Evolutionary conservation across 2,797 vertebrate species (phyloP), one percentile per base, ranked within the genome.

Genomic region (Tapirus indicus): DNA sequence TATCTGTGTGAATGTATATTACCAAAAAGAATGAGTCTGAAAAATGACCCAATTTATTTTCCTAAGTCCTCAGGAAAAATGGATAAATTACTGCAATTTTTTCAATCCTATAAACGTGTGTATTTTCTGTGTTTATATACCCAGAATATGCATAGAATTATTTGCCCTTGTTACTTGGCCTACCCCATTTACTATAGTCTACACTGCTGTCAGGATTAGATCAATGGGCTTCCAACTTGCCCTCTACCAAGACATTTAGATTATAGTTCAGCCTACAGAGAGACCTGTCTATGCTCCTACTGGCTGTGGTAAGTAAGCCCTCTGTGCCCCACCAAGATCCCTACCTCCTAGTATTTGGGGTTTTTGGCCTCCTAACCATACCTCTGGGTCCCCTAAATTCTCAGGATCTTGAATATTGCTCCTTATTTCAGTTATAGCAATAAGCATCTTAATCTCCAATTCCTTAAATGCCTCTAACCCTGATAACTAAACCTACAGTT

Each of bases 41-140:
- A 90, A 85, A 69, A 88, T 44, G n/a, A 71, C 54, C 64, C 13
- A 25, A 58, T 92, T 77, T 79, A 79, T 94, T 92, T 92, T 90
- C 47, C 20, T 58, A 87, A 49, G 29, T 64, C 69, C 41, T 69
- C 71, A 71, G 71, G n/a, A 77, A 71, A 91, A 64, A 58, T 75
- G 25, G 47, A 66, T 54, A 66, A 71, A 32, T 85, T 8, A 49
- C 60, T 77, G 6, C n/a, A 68, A 38, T 86, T 77, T 85, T 89
- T 54, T 23, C n/a, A 72, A 29, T 54, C 21, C 69, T 60, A 38
- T 80, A 77, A 93, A 68, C 58, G 44, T 52, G 54, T 38, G 3
- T 32, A 41, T 72, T 83, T 44, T 83, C 21, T 64, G 44, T 90
- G 88, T 92, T 90, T 97, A 58, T 78, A 74, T 54, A 14, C 7